Conservation (phyloP, 2,888 invertebrate genomes). For the Temnothorax ravouxi region DNA sequence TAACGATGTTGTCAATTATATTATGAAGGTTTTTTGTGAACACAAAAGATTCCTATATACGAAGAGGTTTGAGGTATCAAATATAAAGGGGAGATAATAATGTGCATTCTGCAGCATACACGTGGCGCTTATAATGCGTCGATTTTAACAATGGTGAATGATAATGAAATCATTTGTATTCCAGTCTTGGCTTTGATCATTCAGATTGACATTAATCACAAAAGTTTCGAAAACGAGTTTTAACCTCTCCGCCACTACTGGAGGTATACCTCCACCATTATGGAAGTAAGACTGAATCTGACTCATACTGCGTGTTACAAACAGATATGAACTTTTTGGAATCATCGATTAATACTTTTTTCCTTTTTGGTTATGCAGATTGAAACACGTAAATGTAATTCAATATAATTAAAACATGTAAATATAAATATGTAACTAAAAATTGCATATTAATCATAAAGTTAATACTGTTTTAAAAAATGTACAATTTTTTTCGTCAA, state of each 20-base stretch:
- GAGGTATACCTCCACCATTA: background rate
- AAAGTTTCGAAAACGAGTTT: background rate
- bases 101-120: slow-evolving; percentile 29
- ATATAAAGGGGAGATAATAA: slow-evolving; percentile 22
- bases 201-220: slow-evolving; percentile 28
- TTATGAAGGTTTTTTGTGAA: background rate
- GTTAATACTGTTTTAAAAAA: background rate
- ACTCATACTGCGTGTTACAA: background rate
- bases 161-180: slow-evolving; percentile 40
- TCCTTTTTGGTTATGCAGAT: background rate
- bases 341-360: background rate
- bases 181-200: slow-evolving; percentile 14
- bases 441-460: background rate
- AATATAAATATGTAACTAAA: background rate
- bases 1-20: background rate
- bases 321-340: background rate
- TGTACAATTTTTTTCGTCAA: background rate
- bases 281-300: background rate
- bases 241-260: background rate
- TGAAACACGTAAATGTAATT: background rate
- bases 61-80: background rate
- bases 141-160: slow-evolving; percentile 30
- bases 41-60: background rate
- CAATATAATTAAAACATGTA: too few species aligned
- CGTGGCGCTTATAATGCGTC: slow-evolving; percentile 33